phyloP scores from a whole-genome alignment of 2,888 invertebrate species.

The Galerucella calmariensis region DNA sequence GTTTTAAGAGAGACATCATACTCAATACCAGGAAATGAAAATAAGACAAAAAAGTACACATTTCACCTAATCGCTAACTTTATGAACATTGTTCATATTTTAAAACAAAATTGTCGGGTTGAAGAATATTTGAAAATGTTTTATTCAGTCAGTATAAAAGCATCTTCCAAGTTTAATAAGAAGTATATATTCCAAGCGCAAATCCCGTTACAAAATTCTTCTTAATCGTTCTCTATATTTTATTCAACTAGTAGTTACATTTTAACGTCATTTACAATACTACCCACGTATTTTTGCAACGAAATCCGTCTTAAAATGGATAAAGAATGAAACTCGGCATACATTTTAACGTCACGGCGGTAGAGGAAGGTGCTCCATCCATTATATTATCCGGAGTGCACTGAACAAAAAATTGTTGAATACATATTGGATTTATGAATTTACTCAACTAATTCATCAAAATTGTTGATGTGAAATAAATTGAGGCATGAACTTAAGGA shows the following conservation, averaged over 20 bases:
- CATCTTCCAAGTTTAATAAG: neutral
- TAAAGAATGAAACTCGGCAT: neutral
- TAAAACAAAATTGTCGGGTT: too few species aligned
- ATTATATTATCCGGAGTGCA: neutral
- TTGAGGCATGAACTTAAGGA: neutral
- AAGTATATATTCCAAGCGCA: neutral
- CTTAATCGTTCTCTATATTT: neutral
- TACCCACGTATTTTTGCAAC: neutral
- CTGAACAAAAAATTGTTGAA: neutral
- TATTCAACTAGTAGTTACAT: constrained; percentile 2
- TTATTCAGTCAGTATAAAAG: neutral
- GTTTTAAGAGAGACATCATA: too few species aligned
- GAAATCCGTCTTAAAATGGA: constrained; percentile 2
- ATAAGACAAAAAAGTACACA: too few species aligned
- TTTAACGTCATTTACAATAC: neutral
- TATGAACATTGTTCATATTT: too few species aligned
- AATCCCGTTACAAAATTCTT: neutral
- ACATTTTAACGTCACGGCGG: neutral
- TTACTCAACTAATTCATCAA: neutral
- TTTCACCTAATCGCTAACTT: too few species aligned
- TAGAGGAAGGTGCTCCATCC: neutral
- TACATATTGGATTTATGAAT: neutral
- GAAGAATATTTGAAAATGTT: neutral
- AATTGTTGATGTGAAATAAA: neutral
- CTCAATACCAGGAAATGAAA: too few species aligned